A percentile compares a stretch with the other conserved stretches of the same genome.
phyloP scores from a whole-genome alignment of 2,113 vertebrate genomes.

The Anguilla rostrata region DNA sequence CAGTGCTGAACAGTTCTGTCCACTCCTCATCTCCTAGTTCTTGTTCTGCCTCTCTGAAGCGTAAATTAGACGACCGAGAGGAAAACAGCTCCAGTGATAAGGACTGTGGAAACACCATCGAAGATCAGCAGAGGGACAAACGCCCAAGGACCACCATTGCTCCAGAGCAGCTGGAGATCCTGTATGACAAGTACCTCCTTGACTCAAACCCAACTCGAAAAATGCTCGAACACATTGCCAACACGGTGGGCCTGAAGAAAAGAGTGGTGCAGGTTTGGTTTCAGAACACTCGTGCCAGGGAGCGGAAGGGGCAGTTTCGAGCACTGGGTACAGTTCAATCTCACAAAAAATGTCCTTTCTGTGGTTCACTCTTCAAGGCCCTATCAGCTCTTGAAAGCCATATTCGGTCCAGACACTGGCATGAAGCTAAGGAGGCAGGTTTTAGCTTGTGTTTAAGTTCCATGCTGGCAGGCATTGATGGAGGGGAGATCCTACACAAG shows the following conservation, averaged over 20 bases:
- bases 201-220: constrained; percentile 98
- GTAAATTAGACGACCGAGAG: constrained; percentile 95
- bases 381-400: constrained; percentile 97
- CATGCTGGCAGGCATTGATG: constrained; percentile 85
- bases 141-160: constrained; percentile 97
- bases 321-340: constrained; percentile 91
- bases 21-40: constrained; percentile 69
- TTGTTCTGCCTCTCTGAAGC: constrained; percentile 78
- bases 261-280: constrained; percentile 99
- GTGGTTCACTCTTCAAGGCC: constrained; percentile 95
- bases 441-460: constrained; percentile 95
- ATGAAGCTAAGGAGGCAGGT: constrained; percentile 95
- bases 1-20: constrained; percentile 79
- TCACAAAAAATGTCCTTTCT: constrained; percentile 96
- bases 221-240: constrained; percentile 97
- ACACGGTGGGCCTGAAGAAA: constrained; percentile 95
- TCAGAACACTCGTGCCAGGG: constrained; percentile 96
- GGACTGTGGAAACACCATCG: constrained; percentile 85
- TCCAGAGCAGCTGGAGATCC: constrained; percentile 94
- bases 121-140: constrained; percentile 97
- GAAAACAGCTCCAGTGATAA: constrained; percentile 86
- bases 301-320: constrained; percentile 96
- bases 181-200: constrained; percentile 95
- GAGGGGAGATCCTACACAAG: constrained; percentile 90
- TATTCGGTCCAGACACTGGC: constrained; percentile 96